phyloP scores from a whole-genome alignment of 2,888 invertebrate genomes.

The Sialis fuliginosa region DNA sequence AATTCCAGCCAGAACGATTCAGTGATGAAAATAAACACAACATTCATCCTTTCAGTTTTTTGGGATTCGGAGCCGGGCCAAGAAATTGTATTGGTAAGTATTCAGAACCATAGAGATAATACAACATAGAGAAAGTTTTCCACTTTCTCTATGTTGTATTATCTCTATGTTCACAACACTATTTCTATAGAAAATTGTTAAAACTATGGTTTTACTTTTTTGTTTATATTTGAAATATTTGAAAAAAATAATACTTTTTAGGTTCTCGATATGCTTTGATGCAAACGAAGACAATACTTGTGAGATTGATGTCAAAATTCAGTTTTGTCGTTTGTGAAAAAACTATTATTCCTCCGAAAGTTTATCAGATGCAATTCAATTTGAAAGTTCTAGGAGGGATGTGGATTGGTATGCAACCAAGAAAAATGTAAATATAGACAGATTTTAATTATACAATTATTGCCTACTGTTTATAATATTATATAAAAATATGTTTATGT shows the following conservation, averaged over 20 bases:
- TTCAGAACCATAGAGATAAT: not conserved
- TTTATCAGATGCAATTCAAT: not conserved
- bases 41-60: not conserved
- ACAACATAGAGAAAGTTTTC: too few relatives aligned
- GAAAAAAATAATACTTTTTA: not conserved
- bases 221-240: not conserved
- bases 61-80: not conserved
- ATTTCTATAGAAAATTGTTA: too few relatives aligned
- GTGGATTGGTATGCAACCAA: not conserved
- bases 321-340: not conserved
- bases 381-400: not conserved
- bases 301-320: not conserved
- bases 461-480: too few relatives aligned
- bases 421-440: too few relatives aligned
- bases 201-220: too few relatives aligned
- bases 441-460: too few relatives aligned
- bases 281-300: not conserved
- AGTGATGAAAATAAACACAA: not conserved
- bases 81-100: not conserved
- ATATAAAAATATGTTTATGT: too few relatives aligned
- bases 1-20: constrained; percentile 1
- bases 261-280: not conserved
- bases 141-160: too few relatives aligned
- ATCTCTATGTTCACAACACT: too few relatives aligned
- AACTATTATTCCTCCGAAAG: not conserved